Evolutionary conservation across 37 sponge, comb jelly and placozoan species (phyloP).

Genomic region (Ephydatia muelleri): DNA sequence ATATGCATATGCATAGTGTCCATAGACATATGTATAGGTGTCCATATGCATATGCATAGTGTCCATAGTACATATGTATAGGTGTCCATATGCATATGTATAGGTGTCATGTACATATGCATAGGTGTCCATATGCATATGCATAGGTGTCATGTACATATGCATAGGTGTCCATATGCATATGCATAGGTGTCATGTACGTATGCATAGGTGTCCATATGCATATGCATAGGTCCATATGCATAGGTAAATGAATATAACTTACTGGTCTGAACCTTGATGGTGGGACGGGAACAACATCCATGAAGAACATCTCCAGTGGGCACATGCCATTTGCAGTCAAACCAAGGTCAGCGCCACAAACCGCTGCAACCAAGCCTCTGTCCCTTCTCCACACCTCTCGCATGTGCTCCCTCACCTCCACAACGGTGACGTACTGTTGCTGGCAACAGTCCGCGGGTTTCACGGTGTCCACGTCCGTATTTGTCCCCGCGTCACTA

Average conservation of each 20-base stretch:
- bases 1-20: not conserved
- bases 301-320: constrained; percentile 79
- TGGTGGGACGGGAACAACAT: constrained; percentile 86
- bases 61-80: no score
- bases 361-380: constrained; percentile 44
- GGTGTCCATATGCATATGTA: no score
- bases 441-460: constrained; percentile 34
- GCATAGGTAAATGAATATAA: not conserved
- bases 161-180: no score
- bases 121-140: no score
- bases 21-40: not conserved
- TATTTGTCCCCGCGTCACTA: not conserved
- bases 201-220: not conserved
- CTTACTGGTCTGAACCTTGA: constrained; percentile 91
- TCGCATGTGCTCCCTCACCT: constrained; percentile 71
- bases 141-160: no score
- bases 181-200: no score
- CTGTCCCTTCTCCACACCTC: constrained; percentile 66
- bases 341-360: constrained; percentile 29
- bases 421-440: constrained; percentile 62
- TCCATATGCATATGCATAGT: no score
- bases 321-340: constrained; percentile 6
- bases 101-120: no score
- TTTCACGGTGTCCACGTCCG: not conserved
- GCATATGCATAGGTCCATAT: not conserved